Evolutionary conservation across 2,113 vertebrate genomes (phyloP).

Genomic region (Ictidomys tridecemlineatus): DNA sequence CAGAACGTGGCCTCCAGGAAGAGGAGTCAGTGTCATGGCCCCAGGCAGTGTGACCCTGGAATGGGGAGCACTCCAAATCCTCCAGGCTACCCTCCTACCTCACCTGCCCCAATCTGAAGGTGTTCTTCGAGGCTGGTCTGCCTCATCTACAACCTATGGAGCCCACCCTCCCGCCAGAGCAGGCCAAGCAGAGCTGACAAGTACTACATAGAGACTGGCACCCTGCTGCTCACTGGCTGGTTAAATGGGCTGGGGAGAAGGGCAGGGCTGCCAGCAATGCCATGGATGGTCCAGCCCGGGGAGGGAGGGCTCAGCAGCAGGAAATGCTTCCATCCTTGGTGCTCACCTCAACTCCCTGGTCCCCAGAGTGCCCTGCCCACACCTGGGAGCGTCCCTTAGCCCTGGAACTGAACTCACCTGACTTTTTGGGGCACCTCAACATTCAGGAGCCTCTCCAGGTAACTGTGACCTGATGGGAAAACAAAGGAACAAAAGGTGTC

Average conservation of each 20-base stretch:
- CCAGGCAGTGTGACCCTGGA: neutral
- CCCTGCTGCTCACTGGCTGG: neutral
- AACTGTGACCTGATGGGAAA: conserved; percentile 82
- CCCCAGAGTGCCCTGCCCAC: neutral
- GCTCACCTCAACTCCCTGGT: no score
- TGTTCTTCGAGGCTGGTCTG: neutral
- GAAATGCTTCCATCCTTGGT: neutral
- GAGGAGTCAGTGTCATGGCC: neutral
- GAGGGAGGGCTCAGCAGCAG: neutral
- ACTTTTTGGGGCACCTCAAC: conserved; percentile 84
- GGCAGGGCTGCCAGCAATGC: neutral
- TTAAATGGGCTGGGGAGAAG: neutral
- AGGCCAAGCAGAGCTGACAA: neutral
- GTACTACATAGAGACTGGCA: no score
- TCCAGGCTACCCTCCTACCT: neutral
- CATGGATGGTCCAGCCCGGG: neutral
- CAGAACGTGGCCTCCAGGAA: neutral
- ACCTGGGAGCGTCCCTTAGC: neutral
- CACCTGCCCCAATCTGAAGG: neutral
- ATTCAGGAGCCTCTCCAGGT: conserved; percentile 79
- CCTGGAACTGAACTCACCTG: conserved; percentile 81
- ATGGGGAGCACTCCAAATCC: neutral
- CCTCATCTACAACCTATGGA: neutral
- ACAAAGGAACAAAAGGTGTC: neutral
- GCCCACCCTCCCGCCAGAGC: neutral